Base-by-base conservation (phyloP, 2,797 vertebrate species). In the Apogon talboti region DNA sequence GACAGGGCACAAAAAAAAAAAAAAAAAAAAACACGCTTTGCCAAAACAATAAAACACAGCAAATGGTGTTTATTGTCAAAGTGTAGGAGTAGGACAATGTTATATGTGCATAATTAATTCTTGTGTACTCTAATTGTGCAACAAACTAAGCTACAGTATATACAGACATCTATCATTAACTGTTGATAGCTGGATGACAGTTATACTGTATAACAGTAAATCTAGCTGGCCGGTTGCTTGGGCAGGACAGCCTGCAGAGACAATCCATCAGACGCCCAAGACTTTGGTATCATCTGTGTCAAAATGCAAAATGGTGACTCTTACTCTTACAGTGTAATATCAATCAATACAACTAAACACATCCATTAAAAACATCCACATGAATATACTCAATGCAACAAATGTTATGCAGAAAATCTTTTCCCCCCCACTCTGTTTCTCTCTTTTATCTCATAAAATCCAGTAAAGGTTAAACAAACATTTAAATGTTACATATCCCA, bases 151-250 rank as follows among this genome's bases (percentile, higher is more conserved):
- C 90, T 92, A 92, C 90, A 90, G 87, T 92, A 92, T 92, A 90
- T 92, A 92, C 91, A 92, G 85, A 91, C 83, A 90, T 79, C 83
- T 86, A 88, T 88, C 87, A 82, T 87, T 80, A 81, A 76, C 88
- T 80, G 89, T 58, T 88, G 86, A 90, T 87, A 84, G 83, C 86
- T 87, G 87, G 83, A 83, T 86, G 85, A 89, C 85, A 83, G 87
- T 90, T 87, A 87, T 91, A 92, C 91, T 92, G 91, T 92, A 92
- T 92, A 91, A 92, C 90, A 92, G 91, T 91, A 91, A 91, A 88
- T 91, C 87, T 87, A 89, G 86, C 78, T 79, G 83, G 83, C 87
- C 88, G 80, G 77, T 47, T 84, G 90, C 91, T 90, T 89, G 90
- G 84, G 85, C 79, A 66, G 82, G 85, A 90, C 85, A 40, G 76